phyloP scores from a whole-genome alignment of 2,888 invertebrate genomes.

The Synanthedon tipuliformis region DNA sequence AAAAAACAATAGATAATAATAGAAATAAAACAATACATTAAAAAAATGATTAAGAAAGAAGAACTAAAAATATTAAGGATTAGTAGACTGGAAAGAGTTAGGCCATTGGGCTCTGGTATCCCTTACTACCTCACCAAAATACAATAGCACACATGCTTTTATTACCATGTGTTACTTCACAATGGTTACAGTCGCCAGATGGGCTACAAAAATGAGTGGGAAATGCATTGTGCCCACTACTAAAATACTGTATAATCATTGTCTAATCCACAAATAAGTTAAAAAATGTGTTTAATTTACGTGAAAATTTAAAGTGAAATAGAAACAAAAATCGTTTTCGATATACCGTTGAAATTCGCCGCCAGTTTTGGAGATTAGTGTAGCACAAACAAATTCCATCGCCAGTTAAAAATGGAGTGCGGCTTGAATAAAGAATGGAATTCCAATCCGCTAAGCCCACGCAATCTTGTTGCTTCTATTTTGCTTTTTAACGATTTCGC shows the following conservation, averaged over 20 bases:
- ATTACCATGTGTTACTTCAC: no score
- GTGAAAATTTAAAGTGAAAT: background rate
- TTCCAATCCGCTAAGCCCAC: conserved; percentile 36
- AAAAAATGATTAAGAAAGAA: no score
- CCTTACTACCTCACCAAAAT: no score
- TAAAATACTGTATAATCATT: conserved; percentile 16
- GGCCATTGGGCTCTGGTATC: no score
- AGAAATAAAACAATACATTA: no score
- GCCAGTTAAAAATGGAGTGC: conserved; percentile 15
- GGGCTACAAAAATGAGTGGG: no score
- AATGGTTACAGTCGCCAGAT: no score
- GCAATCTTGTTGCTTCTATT: conserved; percentile 31
- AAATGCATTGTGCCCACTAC: no score
- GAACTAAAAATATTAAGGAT: no score
- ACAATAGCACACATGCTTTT: no score
- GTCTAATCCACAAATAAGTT: conserved; percentile 9
- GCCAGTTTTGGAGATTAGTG: background rate
- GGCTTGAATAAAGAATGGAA: conserved; percentile 32
- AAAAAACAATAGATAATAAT: no score
- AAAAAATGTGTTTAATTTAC: background rate
- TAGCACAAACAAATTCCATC: background rate
- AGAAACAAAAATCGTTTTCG: background rate
- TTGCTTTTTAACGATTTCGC: conserved; percentile 27
- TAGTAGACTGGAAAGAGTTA: no score
- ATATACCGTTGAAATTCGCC: background rate